Evolutionary conservation across 2,113 vertebrate species (phyloP).

Genomic region (Caranx ignobilis): DNA sequence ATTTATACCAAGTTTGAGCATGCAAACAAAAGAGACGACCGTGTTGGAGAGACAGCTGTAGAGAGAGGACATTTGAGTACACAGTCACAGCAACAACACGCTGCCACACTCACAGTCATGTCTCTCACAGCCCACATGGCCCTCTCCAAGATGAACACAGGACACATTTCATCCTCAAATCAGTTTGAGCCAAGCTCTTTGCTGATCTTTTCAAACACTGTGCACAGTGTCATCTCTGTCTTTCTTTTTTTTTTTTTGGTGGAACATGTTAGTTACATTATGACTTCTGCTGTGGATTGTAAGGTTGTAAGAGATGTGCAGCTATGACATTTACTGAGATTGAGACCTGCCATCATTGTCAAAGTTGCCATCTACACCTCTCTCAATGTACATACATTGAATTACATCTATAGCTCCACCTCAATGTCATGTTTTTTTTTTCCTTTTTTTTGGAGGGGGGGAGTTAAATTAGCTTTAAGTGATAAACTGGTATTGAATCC

Average conservation of each 20-base stretch:
- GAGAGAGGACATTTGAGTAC: not conserved
- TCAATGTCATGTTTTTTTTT: too few species aligned
- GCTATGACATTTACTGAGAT: too few species aligned
- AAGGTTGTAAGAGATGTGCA: too few species aligned
- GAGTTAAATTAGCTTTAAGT: too few species aligned
- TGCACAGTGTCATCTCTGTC: not conserved
- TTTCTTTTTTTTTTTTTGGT: not conserved
- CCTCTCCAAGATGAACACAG: slow-evolving; percentile 22
- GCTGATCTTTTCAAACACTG: slow-evolving; percentile 27
- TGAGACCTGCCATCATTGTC: too few species aligned
- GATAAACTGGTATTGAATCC: too few species aligned
- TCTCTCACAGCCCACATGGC: slow-evolving; percentile 40
- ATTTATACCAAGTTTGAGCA: slow-evolving; percentile 1
- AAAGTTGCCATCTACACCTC: not conserved
- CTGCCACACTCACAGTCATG: slow-evolving; percentile 20
- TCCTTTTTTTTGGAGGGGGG: too few species aligned
- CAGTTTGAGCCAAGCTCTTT: slow-evolving; percentile 3
- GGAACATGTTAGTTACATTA: not conserved
- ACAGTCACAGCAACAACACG: slow-evolving; percentile 16
- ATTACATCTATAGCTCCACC: too few species aligned
- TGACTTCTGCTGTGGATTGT: too few species aligned
- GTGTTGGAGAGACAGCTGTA: not conserved
- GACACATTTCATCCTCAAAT: slow-evolving; percentile 19
- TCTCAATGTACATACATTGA: too few species aligned
- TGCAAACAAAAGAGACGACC: not conserved